Base-by-base conservation (phyloP, 2,888 invertebrate species). In the Melolontha melolontha region DNA sequence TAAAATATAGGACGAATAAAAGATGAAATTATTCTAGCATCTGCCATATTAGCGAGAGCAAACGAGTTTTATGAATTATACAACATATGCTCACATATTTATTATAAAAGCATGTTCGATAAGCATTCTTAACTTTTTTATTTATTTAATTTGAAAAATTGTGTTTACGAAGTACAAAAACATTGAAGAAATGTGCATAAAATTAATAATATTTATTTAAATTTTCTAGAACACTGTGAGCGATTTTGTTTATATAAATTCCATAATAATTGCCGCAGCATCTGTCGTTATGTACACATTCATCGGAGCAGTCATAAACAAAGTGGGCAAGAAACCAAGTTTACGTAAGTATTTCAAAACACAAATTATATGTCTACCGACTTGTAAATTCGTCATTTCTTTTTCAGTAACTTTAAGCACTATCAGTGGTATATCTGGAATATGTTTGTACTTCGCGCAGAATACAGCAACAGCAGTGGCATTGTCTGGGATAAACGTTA, bases 191-290 rank as follows among this genome's bases (percentile, higher is more conserved):
- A n/a, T n/a, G n/a, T n/a, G n/a, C n/a, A n/a, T n/a, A n/a, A n/a
- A n/a, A n/a, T n/a, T n/a, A n/a, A n/a, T n/a, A n/a, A n/a, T n/a
- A n/a, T 41, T 34, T 34, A 5, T 44, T 44, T 29, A 1, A 8
- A 14, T 64, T 62, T 77, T 77, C 40, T 62, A 80, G 80, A 79
- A 79, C 67, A 71, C 76, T 22, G 70, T 77, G 42, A 79, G 79
- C 64, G 71, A 75, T 40, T 71, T 73, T 54, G 90, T 91, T 7
- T 92, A 92, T 73, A 84, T 89, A 5, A 92, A 92, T 78, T 90
- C 91, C 14, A 88, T 90, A 0, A 87, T 90, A 1, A 90, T 91
- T 0, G 88, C 91, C 0, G 78, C 86, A 0, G 87, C 89, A 0
- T 87, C 89, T 0, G 84, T 91, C 1, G 78, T 88, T 17, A 89